phyloP scores from a whole-genome alignment of 2,113 vertebrate genomes.

The Onychostruthus taczanowskii region DNA sequence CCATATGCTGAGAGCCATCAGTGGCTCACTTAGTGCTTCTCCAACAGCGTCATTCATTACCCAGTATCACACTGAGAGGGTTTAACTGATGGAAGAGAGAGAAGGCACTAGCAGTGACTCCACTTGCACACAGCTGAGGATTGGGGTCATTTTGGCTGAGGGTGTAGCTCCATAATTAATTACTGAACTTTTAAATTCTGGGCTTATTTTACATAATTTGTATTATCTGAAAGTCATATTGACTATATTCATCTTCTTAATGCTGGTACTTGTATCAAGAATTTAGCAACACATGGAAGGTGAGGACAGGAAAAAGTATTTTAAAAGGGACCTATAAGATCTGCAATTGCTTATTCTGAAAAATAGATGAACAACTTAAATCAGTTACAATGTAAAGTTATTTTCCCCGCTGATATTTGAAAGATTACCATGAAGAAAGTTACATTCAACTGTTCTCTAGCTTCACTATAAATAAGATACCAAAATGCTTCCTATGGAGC shows the following conservation, averaged over 20 bases:
- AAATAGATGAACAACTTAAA: background rate
- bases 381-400: background rate
- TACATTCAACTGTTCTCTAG: background rate
- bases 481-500: background rate
- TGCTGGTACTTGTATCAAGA: background rate
- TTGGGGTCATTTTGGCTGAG: background rate
- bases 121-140: background rate
- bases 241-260: background rate
- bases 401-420: background rate
- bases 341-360: background rate
- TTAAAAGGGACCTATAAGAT: background rate
- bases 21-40: background rate
- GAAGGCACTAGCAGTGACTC: background rate
- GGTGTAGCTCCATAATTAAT: background rate
- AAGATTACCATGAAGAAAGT: background rate
- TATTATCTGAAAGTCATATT: background rate
- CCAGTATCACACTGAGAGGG: background rate
- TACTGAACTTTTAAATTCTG: background rate
- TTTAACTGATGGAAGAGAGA: background rate
- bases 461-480: background rate
- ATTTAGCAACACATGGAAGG: background rate
- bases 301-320: background rate
- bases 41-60: background rate
- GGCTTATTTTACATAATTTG: background rate
- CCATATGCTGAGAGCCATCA: constrained; percentile 36